phyloP scores from a whole-genome alignment of 2,888 invertebrate species.

The Drosophila algonquin region DNA sequence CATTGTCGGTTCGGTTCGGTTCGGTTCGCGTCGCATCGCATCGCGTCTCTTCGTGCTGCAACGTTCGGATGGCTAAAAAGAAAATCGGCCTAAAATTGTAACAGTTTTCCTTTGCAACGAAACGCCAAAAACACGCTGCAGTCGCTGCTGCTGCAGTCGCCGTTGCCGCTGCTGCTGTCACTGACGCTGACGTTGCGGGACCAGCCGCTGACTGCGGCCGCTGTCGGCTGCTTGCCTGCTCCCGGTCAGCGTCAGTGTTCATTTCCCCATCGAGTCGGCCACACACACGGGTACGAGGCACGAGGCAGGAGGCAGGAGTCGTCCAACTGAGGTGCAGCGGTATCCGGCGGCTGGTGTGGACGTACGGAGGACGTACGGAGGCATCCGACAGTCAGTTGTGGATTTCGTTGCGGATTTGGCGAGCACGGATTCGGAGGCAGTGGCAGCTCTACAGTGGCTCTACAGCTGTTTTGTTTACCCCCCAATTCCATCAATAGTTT shows the following conservation, averaged over 20 bases:
- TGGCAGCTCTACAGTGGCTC: slow-evolving; percentile 8
- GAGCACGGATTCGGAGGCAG: neutral
- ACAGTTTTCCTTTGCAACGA: slow-evolving; percentile 67
- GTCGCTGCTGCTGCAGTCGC: slow-evolving; percentile 31
- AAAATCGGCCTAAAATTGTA: slow-evolving; percentile 77
- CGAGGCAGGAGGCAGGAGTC: slow-evolving; percentile 30
- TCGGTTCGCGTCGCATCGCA: no score
- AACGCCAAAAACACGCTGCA: slow-evolving; percentile 42
- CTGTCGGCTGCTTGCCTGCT: slow-evolving; percentile 42
- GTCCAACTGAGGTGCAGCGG: slow-evolving; percentile 4
- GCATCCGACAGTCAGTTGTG: slow-evolving; percentile 1
- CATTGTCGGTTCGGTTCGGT: slow-evolving; percentile 36
- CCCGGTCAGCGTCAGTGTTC: slow-evolving; percentile 83
- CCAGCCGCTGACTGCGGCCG: slow-evolving; percentile 25
- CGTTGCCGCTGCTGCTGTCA: slow-evolving; percentile 11
- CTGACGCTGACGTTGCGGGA: slow-evolving; percentile 27
- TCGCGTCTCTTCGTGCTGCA: slow-evolving; percentile 22
- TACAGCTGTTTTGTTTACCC: slow-evolving; percentile 10
- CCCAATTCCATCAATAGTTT: neutral
- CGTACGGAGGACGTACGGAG: neutral
- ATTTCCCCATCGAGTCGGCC: slow-evolving; percentile 84
- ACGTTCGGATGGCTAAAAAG: slow-evolving; percentile 50
- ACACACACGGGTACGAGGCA: slow-evolving; percentile 55
- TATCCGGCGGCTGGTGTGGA: slow-evolving; percentile 13
- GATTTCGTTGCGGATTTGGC: neutral